Evolutionary conservation across 2,797 vertebrate genomes (phyloP).

Genomic region (Helarctos malayanus): DNA sequence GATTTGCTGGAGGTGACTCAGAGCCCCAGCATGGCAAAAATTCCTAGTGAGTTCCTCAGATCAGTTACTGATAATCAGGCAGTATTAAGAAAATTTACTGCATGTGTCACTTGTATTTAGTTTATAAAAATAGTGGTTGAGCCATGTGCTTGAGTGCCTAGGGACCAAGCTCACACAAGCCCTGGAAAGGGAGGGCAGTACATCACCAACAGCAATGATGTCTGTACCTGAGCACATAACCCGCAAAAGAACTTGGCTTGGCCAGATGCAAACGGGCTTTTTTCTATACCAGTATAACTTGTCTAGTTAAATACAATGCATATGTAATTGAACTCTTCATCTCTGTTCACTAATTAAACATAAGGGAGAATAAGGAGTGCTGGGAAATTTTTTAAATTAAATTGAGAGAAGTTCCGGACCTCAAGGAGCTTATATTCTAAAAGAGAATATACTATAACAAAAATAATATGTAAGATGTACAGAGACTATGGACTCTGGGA

Average conservation of each 20-base stretch:
- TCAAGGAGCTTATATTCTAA: not conserved
- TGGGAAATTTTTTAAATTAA: not conserved
- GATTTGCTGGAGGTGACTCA: not conserved
- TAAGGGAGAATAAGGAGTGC: not conserved
- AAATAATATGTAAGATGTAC: not conserved
- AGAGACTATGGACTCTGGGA: no score
- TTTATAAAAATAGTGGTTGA: not conserved
- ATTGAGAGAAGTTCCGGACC: not conserved
- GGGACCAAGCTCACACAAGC: not conserved
- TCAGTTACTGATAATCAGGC: not conserved
- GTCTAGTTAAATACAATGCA: not conserved
- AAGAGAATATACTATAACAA: not conserved
- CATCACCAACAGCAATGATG: no score
- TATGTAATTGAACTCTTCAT: not conserved
- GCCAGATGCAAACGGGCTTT: not conserved
- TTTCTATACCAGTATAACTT: not conserved
- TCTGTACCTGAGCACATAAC: no score
- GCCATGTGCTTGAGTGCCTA: not conserved
- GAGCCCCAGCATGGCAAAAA: not conserved
- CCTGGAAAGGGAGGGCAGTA: fast-evolving
- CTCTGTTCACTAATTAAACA: not conserved
- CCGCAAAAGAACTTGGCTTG: not conserved
- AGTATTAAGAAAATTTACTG: not conserved
- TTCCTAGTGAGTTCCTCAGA: not conserved
- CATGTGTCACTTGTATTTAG: not conserved